Conservation (phyloP, 2,113 vertebrate species). For the Poicephalus gulielmi region DNA sequence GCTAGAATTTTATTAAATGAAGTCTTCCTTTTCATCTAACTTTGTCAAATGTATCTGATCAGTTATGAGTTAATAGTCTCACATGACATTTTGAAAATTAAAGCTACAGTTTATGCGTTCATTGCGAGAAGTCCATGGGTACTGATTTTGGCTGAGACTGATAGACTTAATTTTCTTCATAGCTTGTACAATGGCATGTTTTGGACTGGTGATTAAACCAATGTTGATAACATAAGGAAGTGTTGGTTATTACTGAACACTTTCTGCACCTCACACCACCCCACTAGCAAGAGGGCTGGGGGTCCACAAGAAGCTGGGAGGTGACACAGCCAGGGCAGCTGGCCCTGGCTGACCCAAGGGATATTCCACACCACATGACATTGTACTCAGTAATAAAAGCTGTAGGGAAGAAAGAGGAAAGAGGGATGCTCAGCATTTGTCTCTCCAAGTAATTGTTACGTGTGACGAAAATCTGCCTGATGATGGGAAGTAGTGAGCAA, state of each 20-base stretch:
- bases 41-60: background rate
- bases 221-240: background rate
- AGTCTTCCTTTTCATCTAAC: background rate
- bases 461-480: background rate
- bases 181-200: background rate
- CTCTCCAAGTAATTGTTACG: accelerated
- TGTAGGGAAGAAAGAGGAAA: background rate
- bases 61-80: background rate
- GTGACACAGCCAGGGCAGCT: background rate
- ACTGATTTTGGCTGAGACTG: background rate
- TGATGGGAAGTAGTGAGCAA: accelerated
- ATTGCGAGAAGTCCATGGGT: background rate
- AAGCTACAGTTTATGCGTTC: background rate
- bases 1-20: background rate
- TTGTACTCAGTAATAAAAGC: background rate
- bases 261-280: background rate
- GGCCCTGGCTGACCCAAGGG: background rate
- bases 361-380: background rate
- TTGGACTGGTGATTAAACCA: background rate
- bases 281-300: accelerated
- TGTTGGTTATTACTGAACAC: background rate
- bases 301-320: accelerated
- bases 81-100: background rate
- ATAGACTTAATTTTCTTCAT: background rate
- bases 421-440: accelerated